A percentile compares a stretch with the other conserved stretches of the same genome.
phyloP scores from a whole-genome alignment of 2,113 vertebrate genomes.

The Varanus komodoensis region DNA sequence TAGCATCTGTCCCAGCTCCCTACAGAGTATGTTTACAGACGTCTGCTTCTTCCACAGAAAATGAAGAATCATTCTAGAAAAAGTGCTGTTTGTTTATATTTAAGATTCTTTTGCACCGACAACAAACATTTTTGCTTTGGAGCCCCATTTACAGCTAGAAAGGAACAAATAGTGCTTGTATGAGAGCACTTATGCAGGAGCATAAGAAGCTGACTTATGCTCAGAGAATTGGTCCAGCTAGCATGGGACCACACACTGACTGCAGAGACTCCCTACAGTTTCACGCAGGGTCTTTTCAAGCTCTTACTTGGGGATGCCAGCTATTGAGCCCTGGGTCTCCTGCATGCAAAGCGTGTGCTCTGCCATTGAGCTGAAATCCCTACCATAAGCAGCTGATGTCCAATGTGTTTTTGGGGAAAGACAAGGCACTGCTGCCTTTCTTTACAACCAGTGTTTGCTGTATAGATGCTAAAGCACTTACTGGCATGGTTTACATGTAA shows the following conservation, averaged over 20 bases:
- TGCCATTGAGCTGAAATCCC: no score
- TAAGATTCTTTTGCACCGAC: no score
- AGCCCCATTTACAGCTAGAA: not conserved
- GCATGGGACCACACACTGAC: no score
- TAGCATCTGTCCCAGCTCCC: not conserved
- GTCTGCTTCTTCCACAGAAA: not conserved
- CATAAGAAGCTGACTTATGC: no score
- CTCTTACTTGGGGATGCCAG: no score
- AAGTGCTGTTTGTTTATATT: not conserved
- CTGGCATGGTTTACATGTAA: no score
- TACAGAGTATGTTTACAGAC: conserved; percentile 9
- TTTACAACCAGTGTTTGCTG: not conserved
- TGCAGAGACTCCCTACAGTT: no score
- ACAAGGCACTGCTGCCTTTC: not conserved
- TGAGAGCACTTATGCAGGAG: no score
- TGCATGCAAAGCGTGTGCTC: no score
- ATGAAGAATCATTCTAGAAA: not conserved
- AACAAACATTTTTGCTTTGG: not conserved
- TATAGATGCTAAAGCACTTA: not conserved
- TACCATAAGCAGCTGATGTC: not conserved
- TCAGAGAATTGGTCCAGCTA: no score
- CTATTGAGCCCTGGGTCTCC: no score
- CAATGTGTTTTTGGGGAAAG: not conserved
- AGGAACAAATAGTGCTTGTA: not conserved
- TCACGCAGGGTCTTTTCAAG: no score